Base-by-base conservation (phyloP, 2,113 vertebrate species). In the Platichthys stellatus region DNA sequence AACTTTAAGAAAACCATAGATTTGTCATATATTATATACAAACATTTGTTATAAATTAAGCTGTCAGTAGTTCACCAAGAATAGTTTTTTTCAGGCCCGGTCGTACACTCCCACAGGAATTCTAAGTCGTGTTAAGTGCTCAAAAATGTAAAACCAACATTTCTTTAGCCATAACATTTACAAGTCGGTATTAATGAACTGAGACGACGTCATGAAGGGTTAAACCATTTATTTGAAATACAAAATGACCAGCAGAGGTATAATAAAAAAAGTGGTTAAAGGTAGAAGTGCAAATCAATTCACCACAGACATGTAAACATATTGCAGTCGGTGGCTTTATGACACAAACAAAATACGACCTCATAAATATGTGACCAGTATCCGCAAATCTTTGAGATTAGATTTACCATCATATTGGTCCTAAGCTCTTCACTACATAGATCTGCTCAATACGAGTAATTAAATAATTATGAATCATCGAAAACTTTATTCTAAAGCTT, bases 281-380 rank as follows among this genome's bases (percentile, higher is more conserved):
- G 2, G 4, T 56, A n/a, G 53, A 59, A 75, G 59, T 81, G 18
- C 31, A 79, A 65, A 64, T 71, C 43, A 63, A 6, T 62, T 59
- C 18, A n/a, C 23, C 23, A 62, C 1, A 75, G 11, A 66, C 6
- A 23, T 13, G 0, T 8, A 20, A 23, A 69, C 11, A 38, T 23
- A 61, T 7, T 21, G 18, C 5, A 61, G 11, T 21, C 12, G 60
- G 4, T 62, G 8, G 13, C 51, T 28, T 1, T 51, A 69, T 69
- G 45, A 69, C 54, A 54, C 66, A 60, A 10, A 62, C 61, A 40
- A 9, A 14, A 40, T 72, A 70, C 18, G 58, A 54, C 35, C 58
- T 57, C n/a, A 71, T 67, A 75, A 45, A 76, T 66, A 51, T 63
- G 0, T 53, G 43, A 58, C 28, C 23, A 63, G 8, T 57, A 49